A percentile compares a stretch with the other conserved stretches of the same genome.
Evolutionary conservation across 2,888 invertebrate genomes (phyloP).

Genomic region (Aphidius colemani): DNA sequence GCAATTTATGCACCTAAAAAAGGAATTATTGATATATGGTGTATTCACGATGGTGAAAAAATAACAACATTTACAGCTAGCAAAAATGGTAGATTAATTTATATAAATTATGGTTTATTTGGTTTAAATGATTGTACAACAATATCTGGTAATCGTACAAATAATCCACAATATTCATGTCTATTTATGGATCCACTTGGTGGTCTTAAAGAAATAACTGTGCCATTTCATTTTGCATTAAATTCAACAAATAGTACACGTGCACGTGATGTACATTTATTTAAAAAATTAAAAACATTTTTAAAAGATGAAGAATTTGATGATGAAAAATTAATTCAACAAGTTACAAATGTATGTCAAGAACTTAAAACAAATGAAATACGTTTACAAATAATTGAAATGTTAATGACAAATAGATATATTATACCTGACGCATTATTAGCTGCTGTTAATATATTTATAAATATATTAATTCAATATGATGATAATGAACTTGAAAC

Average conservation of each 20-base stretch:
- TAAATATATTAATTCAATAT: conserved; percentile 50
- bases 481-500: conserved; percentile 47
- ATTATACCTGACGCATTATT: conserved; percentile 68
- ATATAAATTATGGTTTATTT: conserved; percentile 80
- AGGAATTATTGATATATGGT: conserved; percentile 92
- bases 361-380: conserved; percentile 76
- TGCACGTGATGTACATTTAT: conserved; percentile 84
- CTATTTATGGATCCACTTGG: conserved; percentile 85
- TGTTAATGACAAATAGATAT: conserved; percentile 70
- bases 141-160: conserved; percentile 41
- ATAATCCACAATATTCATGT: conserved; percentile 72
- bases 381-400: conserved; percentile 73
- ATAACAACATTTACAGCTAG: conserved; percentile 90
- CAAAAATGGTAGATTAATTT: conserved; percentile 77
- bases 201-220: conserved; percentile 77
- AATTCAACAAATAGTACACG: conserved; percentile 86
- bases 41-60: conserved; percentile 85
- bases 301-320: conserved; percentile 66
- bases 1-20: conserved; percentile 92
- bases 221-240: conserved; percentile 91
- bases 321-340: conserved; percentile 62
- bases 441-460: conserved; percentile 61
- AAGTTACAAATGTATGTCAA: conserved; percentile 65
- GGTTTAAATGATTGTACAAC: conserved; percentile 67
- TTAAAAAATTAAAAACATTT: conserved; percentile 75